Conservation (phyloP, 2,113 vertebrate genomes). For the Gallinago paraguaiae region DNA sequence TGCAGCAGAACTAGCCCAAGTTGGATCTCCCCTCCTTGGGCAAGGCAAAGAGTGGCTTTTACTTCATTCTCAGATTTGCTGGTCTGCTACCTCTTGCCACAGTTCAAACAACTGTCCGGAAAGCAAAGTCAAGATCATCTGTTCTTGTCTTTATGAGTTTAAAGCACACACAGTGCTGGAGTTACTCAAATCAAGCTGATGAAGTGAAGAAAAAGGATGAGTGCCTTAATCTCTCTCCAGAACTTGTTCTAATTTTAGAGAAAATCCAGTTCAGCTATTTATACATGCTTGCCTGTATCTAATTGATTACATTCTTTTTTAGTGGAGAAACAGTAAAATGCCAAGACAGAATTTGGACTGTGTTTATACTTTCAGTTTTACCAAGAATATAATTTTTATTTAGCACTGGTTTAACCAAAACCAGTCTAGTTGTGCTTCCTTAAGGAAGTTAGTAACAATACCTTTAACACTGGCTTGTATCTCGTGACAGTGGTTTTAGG, state of each 20-base stretch:
- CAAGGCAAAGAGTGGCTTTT: neutral
- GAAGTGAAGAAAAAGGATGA: neutral
- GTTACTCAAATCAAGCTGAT: neutral
- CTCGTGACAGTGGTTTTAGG: slow-evolving; percentile 24
- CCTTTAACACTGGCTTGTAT: slow-evolving; percentile 11
- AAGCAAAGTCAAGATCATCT: neutral
- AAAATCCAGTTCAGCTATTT: neutral
- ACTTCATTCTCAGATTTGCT: neutral
- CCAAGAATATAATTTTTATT: slow-evolving; percentile 18
- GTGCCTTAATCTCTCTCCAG: neutral
- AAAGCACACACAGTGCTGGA: neutral
- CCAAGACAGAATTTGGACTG: neutral
- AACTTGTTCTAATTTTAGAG: neutral
- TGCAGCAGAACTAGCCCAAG: neutral
- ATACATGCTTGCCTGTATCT: neutral
- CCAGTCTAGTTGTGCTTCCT: neutral
- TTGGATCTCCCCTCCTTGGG: neutral
- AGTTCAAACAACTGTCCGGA: neutral
- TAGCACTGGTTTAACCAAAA: slow-evolving; percentile 18
- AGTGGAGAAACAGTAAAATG: neutral
- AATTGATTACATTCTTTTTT: neutral
- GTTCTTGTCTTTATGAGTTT: neutral
- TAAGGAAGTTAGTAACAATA: slow-evolving; percentile 54
- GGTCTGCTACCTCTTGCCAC: neutral
- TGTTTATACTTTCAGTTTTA: slow-evolving; percentile 52